Conservation (phyloP, 2,113 vertebrate species). For the Leucopsar rothschildi region DNA sequence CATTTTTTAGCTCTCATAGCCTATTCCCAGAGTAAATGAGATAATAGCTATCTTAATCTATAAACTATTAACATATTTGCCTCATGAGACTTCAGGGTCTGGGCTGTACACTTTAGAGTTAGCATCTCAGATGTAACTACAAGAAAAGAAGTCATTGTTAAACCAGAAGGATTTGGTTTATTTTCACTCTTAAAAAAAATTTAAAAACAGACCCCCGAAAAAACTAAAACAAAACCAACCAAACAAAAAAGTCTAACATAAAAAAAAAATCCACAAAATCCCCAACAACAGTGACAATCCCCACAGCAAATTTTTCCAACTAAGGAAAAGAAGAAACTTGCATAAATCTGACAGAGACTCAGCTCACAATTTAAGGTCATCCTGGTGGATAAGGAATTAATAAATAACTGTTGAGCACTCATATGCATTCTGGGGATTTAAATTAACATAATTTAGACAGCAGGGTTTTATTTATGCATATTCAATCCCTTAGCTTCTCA, state of each 20-base stretch:
- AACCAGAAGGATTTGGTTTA: neutral
- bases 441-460: neutral
- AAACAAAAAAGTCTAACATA: neutral
- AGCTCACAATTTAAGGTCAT: neutral
- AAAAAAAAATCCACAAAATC: neutral
- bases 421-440: neutral
- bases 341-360: neutral
- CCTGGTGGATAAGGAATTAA: neutral
- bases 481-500: neutral
- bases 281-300: neutral
- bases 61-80: constrained; percentile 1
- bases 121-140: neutral
- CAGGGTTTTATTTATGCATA: neutral
- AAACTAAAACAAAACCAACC: neutral
- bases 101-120: neutral
- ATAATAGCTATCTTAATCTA: neutral
- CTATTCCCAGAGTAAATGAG: neutral
- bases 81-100: neutral
- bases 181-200: neutral
- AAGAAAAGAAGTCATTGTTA: neutral
- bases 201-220: neutral
- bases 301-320: neutral
- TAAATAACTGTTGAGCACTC: neutral
- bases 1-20: neutral
- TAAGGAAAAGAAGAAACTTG: neutral